A percentile compares a stretch with the other conserved stretches of the same genome.
Conservation (phyloP, 2,797 vertebrate genomes). For the Lutjanus campechanus region DNA sequence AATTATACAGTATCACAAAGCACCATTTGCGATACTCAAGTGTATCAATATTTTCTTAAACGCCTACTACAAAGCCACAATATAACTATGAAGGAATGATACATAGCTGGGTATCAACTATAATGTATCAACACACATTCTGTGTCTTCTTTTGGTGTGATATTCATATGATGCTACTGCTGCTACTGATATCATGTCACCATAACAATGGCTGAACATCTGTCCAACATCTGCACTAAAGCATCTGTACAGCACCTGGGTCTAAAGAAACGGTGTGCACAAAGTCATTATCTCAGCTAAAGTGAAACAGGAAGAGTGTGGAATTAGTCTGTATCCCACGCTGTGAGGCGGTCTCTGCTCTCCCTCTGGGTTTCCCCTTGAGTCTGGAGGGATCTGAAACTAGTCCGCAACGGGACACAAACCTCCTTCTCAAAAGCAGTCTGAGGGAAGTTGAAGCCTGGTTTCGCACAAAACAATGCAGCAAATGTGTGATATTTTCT, state of each 20-base stretch:
- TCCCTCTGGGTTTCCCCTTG: constrained; percentile 73
- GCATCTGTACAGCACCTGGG: constrained; percentile 84
- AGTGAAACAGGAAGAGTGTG: constrained; percentile 78
- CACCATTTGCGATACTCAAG: too few species aligned
- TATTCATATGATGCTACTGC: constrained; percentile 12
- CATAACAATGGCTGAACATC: constrained; percentile 33
- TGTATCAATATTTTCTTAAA: too few species aligned
- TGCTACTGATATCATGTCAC: constrained; percentile 50
- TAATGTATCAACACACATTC: neutral
- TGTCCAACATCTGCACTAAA: constrained; percentile 47
- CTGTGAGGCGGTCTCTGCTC: constrained; percentile 75
- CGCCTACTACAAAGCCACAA: too few species aligned
- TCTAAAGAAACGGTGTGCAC: constrained; percentile 43
- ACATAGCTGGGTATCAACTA: neutral
- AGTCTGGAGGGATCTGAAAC: constrained; percentile 73
- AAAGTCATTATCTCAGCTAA: constrained; percentile 73
- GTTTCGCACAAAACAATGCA: constrained; percentile 34
- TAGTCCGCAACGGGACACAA: constrained; percentile 37
- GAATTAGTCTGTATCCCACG: constrained; percentile 56
- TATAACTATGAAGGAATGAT: neutral
- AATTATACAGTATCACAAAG: too few species aligned
- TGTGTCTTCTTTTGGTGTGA: constrained; percentile 20
- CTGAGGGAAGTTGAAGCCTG: constrained; percentile 3
- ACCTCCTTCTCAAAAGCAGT: constrained; percentile 18
- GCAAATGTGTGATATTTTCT: constrained; percentile 30